Base-by-base conservation (phyloP, 2,888 invertebrate species). In the Cecidostiba fungosa region DNA sequence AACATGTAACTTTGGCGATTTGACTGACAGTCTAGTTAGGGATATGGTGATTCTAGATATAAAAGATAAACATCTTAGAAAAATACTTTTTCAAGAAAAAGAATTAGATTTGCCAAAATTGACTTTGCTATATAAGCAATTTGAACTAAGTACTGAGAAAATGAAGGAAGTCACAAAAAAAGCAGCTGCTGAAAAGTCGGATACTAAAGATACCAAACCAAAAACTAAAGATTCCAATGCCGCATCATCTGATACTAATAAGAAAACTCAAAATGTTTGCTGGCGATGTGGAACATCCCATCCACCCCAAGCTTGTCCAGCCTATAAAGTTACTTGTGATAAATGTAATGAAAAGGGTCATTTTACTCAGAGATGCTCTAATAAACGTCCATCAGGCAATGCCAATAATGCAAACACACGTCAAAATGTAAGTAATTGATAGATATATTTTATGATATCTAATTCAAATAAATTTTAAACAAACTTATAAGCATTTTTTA, bases 311-410 rank as follows among this genome's bases (percentile, higher is more conserved):
- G 66, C 32, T 69, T 89, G 89, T 70, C 88, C 89, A 26, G 89
- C 89, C 14, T 87, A 74, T n/a, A 86, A 86, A 62, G 79, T 62
- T 19, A 78, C 26, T 12, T 89, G 89, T 85, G 79, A 76, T 3
- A 86, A 87, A 39, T 89, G 89, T 82, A 86, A 88, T 12, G 85
- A 74, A 77, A 77, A 74, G 50, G 85, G 87, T 26, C 88, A 89
- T 72, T 89, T 86, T 32, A 85, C 87, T n/a, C 62, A 84, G 43
- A 50, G 74, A 36, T 89, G 89, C 43, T 39, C n/a, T 5, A 76
- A 77, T n/a, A 82, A 82, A 59, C 29, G 6, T 80, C 6, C 6
- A 59, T 50, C 50, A 19, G 47, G 54, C 1, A 66, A 66, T 66
- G 8, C n/a, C 16, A 74, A 23, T 36, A 54, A 80, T 26, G 10